These are phyloP conservation scores for Tridacna crocea DNA, from an alignment of 2,888 invertebrate species.

Conservation along the genomic window DNA sequence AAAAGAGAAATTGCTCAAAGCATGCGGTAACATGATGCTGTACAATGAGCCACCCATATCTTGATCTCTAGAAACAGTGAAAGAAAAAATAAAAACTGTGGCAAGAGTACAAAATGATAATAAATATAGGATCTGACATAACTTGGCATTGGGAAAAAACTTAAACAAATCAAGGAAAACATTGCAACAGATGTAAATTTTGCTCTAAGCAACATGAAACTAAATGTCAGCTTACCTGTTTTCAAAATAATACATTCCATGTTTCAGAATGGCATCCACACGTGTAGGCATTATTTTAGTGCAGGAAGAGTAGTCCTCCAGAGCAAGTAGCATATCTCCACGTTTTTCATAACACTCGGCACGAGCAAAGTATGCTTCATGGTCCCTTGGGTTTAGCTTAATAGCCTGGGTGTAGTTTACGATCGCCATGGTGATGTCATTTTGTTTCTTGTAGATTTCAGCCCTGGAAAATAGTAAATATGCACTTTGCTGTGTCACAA, in stretches of 20 bases:
- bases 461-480: slow-evolving; percentile 70
- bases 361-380: slow-evolving; percentile 81
- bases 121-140: too few relatives aligned
- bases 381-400: slow-evolving; percentile 80
- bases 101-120: too few relatives aligned
- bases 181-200: too few relatives aligned
- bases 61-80: too few relatives aligned
- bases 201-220: neutral
- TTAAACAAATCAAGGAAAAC: too few relatives aligned
- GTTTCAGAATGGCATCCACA: slow-evolving; percentile 82
- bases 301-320: slow-evolving; percentile 82
- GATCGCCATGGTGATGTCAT: slow-evolving; percentile 82
- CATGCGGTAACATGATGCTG: too few relatives aligned
- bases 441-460: slow-evolving; percentile 76
- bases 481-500: too few relatives aligned
- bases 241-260: slow-evolving; percentile 82
- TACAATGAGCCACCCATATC: too few relatives aligned
- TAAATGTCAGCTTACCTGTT: slow-evolving; percentile 74
- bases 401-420: slow-evolving; percentile 83
- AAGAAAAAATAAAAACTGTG: too few relatives aligned
- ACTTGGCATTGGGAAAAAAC: too few relatives aligned
- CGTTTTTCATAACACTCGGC: slow-evolving; percentile 83
- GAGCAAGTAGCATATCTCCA: slow-evolving; percentile 82
- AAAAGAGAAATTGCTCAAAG: too few relatives aligned
- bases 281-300: slow-evolving; percentile 80